Evolutionary conservation across 2,113 vertebrate species (phyloP).

Genomic region (Geococcyx californianus): DNA sequence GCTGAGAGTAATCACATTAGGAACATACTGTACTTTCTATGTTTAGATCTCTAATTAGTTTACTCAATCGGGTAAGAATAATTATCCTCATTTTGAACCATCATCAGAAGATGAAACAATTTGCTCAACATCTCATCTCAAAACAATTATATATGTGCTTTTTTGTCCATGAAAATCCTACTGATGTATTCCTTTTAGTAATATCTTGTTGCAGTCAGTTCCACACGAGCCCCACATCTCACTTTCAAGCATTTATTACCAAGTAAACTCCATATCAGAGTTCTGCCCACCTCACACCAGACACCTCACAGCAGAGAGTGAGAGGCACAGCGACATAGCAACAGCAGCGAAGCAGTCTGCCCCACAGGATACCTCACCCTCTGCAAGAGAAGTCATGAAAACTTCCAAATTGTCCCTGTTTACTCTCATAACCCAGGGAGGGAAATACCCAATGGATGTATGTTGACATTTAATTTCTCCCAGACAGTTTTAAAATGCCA

Average conservation of each 20-base stretch:
- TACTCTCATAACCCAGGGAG: not conserved
- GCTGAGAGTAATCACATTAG: conserved; percentile 21
- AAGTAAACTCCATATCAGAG: not conserved
- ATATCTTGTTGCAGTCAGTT: not conserved
- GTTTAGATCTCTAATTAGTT: conserved; percentile 35
- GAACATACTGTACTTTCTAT: conserved; percentile 7
- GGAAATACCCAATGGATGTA: not conserved
- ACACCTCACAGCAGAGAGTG: not conserved
- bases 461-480: not conserved
- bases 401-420: not conserved
- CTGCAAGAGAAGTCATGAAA: not conserved
- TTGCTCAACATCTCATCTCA: not conserved
- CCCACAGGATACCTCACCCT: no score
- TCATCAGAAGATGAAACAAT: not conserved
- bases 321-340: not conserved
- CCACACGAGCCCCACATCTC: not conserved
- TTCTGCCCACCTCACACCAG: not conserved
- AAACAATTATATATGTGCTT: not conserved
- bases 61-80: not conserved
- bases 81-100: not conserved
- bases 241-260: not conserved
- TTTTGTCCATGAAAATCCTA: not conserved
- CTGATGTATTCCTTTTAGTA: not conserved
- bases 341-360: not conserved
- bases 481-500: not conserved